These are phyloP conservation scores for Puma concolor DNA, from an alignment of 2,113 vertebrate genomes.

Conservation along the genomic window DNA sequence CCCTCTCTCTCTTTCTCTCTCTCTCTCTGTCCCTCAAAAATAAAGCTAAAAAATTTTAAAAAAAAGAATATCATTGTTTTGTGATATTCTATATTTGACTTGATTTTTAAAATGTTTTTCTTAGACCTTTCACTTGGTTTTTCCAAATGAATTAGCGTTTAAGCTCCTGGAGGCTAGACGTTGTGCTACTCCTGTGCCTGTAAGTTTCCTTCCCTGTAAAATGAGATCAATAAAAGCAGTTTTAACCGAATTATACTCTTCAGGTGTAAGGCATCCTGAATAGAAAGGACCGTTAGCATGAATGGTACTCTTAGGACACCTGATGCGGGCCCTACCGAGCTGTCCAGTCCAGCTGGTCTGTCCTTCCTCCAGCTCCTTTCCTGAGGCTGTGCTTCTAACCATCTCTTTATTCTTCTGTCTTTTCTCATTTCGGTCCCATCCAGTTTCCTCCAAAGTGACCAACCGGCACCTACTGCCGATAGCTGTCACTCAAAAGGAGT, in stretches of 20 bases:
- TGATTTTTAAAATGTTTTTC: background rate
- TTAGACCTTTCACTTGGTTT: background rate
- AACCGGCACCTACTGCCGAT: rapidly evolving
- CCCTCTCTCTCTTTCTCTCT: no score
- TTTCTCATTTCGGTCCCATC: background rate
- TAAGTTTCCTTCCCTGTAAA: background rate
- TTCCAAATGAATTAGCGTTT: background rate
- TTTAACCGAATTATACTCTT: background rate
- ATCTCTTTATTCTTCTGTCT: no score
- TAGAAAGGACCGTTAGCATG: background rate
- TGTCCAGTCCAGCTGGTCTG: rapidly evolving
- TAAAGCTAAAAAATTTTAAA: no score
- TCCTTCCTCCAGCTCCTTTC: background rate
- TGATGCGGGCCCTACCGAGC: background rate
- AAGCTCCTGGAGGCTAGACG: background rate
- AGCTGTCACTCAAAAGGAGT: background rate
- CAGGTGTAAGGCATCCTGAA: background rate
- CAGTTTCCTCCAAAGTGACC: background rate
- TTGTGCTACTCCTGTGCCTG: background rate
- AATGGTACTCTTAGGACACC: background rate
- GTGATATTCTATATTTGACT: background rate
- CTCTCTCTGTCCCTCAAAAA: no score
- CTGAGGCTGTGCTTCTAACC: rapidly evolving
- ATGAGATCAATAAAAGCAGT: background rate
- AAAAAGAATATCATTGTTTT: background rate